Base-by-base conservation (phyloP, 2,888 invertebrate genomes). In the Rotaria sp. region DNA sequence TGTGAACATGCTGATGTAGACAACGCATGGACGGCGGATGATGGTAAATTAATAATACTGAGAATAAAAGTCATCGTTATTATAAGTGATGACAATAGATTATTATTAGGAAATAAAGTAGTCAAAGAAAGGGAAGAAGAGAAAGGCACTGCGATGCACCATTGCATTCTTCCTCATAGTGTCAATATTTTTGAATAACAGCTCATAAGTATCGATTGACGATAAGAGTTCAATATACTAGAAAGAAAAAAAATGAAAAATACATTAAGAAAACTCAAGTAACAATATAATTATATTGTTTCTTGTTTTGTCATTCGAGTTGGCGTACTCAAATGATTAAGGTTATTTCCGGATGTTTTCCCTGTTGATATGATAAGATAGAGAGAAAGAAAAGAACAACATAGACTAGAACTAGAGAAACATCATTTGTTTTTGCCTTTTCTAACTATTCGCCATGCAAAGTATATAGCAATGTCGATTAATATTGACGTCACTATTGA, bases 91-190 rank as follows among this genome's bases (percentile, higher is more conserved):
- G 35, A 67, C 8, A 67, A 67, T 67, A 67, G 21, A 21, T 38
- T 67, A 35, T 67, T 3, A 67, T 67, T 67, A 67, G 35, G 67
- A 67, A 67, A 67, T 67, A 35, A 67, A 67, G 18, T 35, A 35
- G 15, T 5, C 18, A 38, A 21, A 35, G 15, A 67, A 50, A 50
- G 11, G 18, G 15, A 59, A 30, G 59, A 59, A 59, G 67, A 67
- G 38, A 67, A 67, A 35, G 67, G 67, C 67, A 67, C 67, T 67
- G 45, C 45, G 18, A 80, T n/a, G 45, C 80, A 80, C 80, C 80
- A 80, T 80, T 41, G 80, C 80, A 80, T 80, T 80, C 80, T 80
- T 80, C 80, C 80, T 80, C 80, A 80, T 80, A 80, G 67, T 67
- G 35, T 67, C 11, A 35, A 67, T 67, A 67, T 67, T 67, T 18